phyloP scores from a whole-genome alignment of 1,140 invertebrate species.

The Coptotermes formosanus region DNA sequence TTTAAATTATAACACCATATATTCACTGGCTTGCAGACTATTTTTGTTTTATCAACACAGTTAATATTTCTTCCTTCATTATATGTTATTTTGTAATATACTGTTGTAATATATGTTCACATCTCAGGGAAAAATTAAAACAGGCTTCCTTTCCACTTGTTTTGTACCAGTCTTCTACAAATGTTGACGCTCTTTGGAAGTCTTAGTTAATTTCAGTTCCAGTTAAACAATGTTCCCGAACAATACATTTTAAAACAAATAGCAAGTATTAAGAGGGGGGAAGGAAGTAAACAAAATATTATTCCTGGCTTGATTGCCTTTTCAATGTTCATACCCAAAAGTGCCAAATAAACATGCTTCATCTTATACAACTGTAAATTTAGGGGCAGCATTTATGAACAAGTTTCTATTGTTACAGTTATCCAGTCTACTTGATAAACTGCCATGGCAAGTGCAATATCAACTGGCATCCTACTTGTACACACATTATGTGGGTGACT shows the following conservation, averaged over 20 bases:
- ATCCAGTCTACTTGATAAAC: neutral
- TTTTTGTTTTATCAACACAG: constrained; percentile 15
- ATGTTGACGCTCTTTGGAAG: neutral
- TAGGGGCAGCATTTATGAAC: constrained; percentile 6
- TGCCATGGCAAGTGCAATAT: neutral
- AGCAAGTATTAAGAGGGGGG: neutral
- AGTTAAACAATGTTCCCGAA: neutral
- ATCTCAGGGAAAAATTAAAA: neutral
- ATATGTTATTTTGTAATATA: constrained; percentile 12
- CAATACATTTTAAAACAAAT: neutral
- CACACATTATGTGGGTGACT: neutral
- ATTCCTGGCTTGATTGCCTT: neutral
- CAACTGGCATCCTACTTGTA: neutral
- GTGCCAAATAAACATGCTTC: neutral
- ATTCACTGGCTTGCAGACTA: constrained; percentile 11
- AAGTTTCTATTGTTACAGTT: constrained; percentile 14
- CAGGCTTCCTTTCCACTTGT: neutral
- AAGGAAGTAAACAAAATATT: neutral
- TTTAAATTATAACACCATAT: constrained; percentile 15
- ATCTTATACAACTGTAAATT: neutral
- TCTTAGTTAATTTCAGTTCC: neutral
- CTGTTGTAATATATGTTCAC: neutral
- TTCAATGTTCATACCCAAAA: neutral
- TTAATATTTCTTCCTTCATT: constrained; percentile 2
- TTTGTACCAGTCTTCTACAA: constrained; percentile 12